These are phyloP conservation scores for Alouatta palliata DNA, from an alignment of 2,113 vertebrate genomes.

Conservation along the genomic window DNA sequence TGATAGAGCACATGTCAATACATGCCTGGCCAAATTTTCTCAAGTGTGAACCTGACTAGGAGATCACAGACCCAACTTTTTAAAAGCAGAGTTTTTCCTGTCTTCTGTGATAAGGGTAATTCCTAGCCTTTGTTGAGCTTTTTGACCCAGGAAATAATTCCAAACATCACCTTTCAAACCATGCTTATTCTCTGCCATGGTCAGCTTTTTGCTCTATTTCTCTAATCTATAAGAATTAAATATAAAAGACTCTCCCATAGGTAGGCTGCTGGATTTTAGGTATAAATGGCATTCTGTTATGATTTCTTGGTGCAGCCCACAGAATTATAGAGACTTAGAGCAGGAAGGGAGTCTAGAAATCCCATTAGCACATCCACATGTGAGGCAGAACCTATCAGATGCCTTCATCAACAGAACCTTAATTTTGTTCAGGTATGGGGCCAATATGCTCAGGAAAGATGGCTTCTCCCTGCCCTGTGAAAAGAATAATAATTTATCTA, in stretches of 20 bases:
- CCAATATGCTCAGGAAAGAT: not conserved
- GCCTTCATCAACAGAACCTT: not conserved
- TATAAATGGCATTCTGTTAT: not conserved
- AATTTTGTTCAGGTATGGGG: not conserved
- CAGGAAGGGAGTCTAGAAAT: not conserved
- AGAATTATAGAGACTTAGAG: not conserved
- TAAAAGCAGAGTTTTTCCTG: conserved; percentile 3
- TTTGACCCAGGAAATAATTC: conserved; percentile 46
- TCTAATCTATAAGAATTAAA: not conserved
- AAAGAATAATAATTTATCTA: not conserved
- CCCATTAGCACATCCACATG: not conserved
- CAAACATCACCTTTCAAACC: not conserved
- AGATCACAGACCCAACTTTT: not conserved
- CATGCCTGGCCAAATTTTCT: conserved; percentile 22
- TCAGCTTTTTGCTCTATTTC: not conserved
- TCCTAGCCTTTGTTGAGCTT: not conserved
- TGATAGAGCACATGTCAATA: not conserved
- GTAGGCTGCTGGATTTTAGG: conserved; percentile 2
- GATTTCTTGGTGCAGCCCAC: not conserved
- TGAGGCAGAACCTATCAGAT: not conserved
- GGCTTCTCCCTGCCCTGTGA: not conserved
- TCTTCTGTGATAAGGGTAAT: conserved; percentile 6
- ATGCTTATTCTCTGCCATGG: not conserved
- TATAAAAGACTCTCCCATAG: conserved; percentile 24
- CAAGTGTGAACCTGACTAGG: not conserved